phyloP scores from a whole-genome alignment of 1,140 invertebrate genomes.

The Diuraphis noxia region DNA sequence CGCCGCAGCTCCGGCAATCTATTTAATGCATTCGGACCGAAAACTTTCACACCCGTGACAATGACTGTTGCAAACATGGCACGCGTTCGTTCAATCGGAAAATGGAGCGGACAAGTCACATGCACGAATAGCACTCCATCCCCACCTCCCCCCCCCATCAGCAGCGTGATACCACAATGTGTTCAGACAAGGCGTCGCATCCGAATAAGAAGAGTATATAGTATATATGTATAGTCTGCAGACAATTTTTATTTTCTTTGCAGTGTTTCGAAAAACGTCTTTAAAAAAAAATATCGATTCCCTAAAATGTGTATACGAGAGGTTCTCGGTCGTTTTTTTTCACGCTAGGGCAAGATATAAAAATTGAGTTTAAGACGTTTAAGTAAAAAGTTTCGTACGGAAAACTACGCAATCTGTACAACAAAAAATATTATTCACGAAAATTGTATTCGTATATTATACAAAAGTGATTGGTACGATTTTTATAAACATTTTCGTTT shows the following conservation, averaged over 20 bases:
- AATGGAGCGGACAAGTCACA: neutral
- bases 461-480: neutral
- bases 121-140: neutral
- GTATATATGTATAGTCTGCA: too few species aligned
- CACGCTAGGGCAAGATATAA: too few species aligned
- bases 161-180: neutral
- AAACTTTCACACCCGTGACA: slow-evolving; percentile 23
- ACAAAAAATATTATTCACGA: neutral
- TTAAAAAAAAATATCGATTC: neutral
- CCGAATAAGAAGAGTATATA: neutral
- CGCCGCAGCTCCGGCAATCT: neutral
- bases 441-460: too few species aligned
- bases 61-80: neutral
- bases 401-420: neutral
- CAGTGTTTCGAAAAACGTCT: neutral
- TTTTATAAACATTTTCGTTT: neutral
- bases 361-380: too few species aligned
- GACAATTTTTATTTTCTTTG: neutral
- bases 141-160: too few species aligned
- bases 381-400: neutral
- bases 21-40: slow-evolving; percentile 35
- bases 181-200: neutral
- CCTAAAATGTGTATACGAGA: neutral
- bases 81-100: neutral
- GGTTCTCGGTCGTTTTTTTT: too few species aligned